Evolutionary conservation across 1,140 invertebrate species (phyloP).

Genomic region (Pogonus chalceus): DNA sequence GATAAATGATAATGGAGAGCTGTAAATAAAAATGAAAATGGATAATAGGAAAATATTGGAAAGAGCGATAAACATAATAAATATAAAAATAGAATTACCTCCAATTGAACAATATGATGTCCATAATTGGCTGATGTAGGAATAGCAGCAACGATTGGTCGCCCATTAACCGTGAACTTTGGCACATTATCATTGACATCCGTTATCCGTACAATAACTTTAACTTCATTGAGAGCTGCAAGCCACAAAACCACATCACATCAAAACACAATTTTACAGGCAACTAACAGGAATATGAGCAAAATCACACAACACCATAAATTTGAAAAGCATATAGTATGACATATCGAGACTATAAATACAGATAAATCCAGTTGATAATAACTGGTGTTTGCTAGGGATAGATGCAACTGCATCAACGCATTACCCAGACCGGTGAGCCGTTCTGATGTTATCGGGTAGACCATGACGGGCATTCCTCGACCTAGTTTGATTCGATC

Average conservation of each 20-base stretch:
- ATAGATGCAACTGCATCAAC: too few relatives aligned
- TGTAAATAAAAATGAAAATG: neutral
- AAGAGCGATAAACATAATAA: slow-evolving; percentile 3
- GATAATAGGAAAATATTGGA: too few relatives aligned
- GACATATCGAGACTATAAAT: neutral
- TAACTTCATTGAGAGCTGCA: slow-evolving; percentile 49
- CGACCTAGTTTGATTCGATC: slow-evolving; percentile 53
- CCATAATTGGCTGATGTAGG: slow-evolving; percentile 68
- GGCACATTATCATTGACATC: slow-evolving; percentile 78
- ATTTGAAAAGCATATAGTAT: neutral
- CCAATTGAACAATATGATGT: slow-evolving; percentile 61
- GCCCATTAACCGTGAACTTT: slow-evolving; percentile 55
- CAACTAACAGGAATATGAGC: neutral
- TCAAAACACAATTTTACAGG: neutral
- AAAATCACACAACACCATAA: neutral
- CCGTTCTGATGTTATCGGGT: slow-evolving; percentile 57
- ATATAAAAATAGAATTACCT: slow-evolving; percentile 36
- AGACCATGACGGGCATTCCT: slow-evolving; percentile 58
- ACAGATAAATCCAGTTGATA: neutral
- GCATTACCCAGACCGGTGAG: slow-evolving; percentile 52
- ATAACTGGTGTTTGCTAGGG: too few relatives aligned
- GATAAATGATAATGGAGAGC: neutral
- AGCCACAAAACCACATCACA: slow-evolving; percentile 15
- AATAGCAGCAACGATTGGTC: slow-evolving; percentile 67
- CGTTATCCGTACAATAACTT: slow-evolving; percentile 59